Percentiles rank a stretch among this genome's conserved stretches.
Evolutionary conservation across 2,888 invertebrate species (phyloP).

Genomic region (Fragum sueziense): DNA sequence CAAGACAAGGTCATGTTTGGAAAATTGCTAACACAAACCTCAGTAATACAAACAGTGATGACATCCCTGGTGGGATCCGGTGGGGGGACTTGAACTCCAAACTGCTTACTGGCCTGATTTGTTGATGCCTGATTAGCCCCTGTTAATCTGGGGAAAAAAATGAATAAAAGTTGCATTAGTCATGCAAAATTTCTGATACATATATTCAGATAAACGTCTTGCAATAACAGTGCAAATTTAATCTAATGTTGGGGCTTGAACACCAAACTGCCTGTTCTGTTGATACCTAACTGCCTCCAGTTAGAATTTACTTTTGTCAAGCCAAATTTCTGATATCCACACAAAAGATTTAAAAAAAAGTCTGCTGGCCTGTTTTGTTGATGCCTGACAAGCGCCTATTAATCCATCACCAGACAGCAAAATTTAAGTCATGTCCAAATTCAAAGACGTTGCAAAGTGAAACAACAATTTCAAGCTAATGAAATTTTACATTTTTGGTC

Average conservation of each 20-base stretch:
- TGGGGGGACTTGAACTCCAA: constrained; percentile 52
- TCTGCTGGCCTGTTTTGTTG: constrained; percentile 34
- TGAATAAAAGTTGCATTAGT: too few species aligned
- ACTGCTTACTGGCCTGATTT: constrained; percentile 28
- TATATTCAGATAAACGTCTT: constrained; percentile 73
- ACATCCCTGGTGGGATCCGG: constrained; percentile 61
- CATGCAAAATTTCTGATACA: too few species aligned
- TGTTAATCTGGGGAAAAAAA: background rate
- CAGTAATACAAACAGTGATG: constrained; percentile 67
- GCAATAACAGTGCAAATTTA: constrained; percentile 59
- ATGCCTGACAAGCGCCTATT: constrained; percentile 13
- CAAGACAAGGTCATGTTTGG: too few species aligned
- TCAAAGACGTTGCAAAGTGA: constrained; percentile 66
- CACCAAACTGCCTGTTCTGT: constrained; percentile 23
- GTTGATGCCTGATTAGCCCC: constrained; percentile 20
- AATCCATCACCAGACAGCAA: background rate
- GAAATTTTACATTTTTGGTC: too few species aligned
- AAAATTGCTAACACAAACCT: too few species aligned
- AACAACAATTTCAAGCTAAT: constrained; percentile 59
- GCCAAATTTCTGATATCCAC: too few species aligned
- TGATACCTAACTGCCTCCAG: too few species aligned
- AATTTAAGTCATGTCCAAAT: too few species aligned
- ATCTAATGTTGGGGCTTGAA: constrained; percentile 59
- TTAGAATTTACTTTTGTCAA: too few species aligned
- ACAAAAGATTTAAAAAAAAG: too few species aligned